These are phyloP conservation scores for Spizaetus ornatus DNA, from an alignment of 2,113 vertebrate species.

Conservation along the genomic window DNA sequence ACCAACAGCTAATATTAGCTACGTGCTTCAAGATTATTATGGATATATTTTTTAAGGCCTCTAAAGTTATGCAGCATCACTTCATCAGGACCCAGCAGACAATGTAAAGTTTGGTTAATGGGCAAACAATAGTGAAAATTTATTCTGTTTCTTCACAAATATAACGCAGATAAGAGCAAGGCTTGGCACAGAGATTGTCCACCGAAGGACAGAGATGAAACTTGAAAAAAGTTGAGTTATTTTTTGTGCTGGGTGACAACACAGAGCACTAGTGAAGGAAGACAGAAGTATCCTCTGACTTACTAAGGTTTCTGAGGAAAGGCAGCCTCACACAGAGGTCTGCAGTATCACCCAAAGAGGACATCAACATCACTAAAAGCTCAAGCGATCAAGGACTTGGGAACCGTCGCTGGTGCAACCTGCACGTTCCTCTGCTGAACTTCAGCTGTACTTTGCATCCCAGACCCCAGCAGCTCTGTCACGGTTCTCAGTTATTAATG, in stretches of 20 bases:
- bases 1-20: background rate
- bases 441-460: background rate
- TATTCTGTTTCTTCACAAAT: background rate
- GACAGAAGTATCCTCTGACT: background rate
- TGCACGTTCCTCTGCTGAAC: background rate
- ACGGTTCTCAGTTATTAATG: background rate
- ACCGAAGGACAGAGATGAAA: background rate
- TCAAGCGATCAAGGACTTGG: background rate
- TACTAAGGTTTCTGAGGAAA: background rate
- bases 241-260: background rate
- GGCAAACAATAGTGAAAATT: background rate
- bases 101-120: background rate
- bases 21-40: background rate
- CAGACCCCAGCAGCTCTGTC: background rate
- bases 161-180: background rate
- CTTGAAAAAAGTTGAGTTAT: background rate
- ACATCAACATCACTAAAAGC: background rate
- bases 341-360: background rate
- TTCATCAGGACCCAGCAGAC: background rate
- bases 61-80: background rate
- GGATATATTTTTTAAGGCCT: background rate
- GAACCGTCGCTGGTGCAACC: accelerated
- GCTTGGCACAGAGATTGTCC: background rate
- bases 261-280: background rate
- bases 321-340: background rate